Evolutionary conservation across 2,888 invertebrate species (phyloP).

Genomic region (Achlya flavicornis): DNA sequence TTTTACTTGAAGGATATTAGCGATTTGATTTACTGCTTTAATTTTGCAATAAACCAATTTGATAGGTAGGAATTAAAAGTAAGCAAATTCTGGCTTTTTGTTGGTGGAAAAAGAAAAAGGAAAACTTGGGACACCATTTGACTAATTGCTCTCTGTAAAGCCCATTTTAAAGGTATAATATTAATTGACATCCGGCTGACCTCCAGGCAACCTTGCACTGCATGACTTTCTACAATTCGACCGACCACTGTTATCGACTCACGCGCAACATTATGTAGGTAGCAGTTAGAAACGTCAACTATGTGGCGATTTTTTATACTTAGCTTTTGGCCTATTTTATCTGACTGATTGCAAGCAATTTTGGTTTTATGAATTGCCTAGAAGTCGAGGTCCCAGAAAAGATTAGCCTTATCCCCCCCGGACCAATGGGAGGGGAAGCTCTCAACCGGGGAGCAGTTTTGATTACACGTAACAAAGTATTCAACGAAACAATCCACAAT

Average conservation of each 20-base stretch:
- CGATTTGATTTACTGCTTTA: no score
- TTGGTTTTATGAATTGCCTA: no score
- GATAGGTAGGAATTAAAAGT: no score
- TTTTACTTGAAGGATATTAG: no score
- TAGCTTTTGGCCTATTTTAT: no score
- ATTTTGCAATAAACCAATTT: no score
- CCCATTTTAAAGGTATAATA: conserved; percentile 33
- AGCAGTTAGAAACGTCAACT: conserved; percentile 17
- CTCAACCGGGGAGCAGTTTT: no score
- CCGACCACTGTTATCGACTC: conserved; percentile 22
- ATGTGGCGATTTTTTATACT: not conserved
- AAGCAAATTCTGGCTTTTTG: no score
- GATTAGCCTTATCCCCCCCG: no score
- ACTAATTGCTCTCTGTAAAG: conserved; percentile 20
- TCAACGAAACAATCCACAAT: not conserved
- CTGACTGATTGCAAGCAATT: no score
- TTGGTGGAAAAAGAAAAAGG: not conserved
- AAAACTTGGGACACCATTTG: not conserved
- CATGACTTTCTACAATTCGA: conserved; percentile 63
- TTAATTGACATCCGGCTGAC: conserved; percentile 71
- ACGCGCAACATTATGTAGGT: conserved; percentile 15
- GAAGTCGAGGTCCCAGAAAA: no score
- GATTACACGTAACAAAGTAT: not conserved
- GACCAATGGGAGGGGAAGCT: no score
- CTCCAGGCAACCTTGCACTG: conserved; percentile 65